Evolutionary conservation across 2,113 vertebrate species (phyloP), one percentile per base, ranked within the genome.

Genomic region (Dryoscopus gambensis): DNA sequence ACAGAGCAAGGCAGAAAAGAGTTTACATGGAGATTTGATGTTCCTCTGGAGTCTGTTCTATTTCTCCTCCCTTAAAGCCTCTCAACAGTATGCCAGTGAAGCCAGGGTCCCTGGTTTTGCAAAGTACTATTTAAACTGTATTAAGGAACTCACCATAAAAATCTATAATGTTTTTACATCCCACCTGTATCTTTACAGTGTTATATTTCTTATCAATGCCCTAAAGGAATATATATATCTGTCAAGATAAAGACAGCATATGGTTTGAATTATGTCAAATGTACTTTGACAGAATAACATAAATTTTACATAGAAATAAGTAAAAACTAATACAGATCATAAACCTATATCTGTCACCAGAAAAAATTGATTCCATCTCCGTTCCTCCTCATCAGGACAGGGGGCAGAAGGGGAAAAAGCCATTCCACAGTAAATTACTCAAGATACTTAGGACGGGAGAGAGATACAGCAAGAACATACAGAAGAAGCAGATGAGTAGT

Each of bases 361-460:
- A 67, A 84, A 67, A 69, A 44, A 3, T 7, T 33, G 78, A 39
- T 16, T 15, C 9, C 9, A 25, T 44, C 6, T 55, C 5, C 30
- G 28, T 64, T 28, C 13, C 5, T 81, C 21, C 35, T 56, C 13
- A 59, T 35, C 56, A 60, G 1, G 1, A 57, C 17, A 13, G 4
- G 11, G 10, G 16, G 5, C 8, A 22, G 8, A 20, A 10, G 11
- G 0, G 2, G 5, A 3, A 27, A 65, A 62, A 53, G 2, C 12
- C 15, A 23, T 57, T 63, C 18, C 5, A 11, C 2, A 63, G 42
- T 53, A 63, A 63, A 30, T 78, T 81, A 49, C 15, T 83, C 19
- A 64, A 44, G n/a, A 9, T 53, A n/a, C 14, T 31, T 59, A 50
- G 35, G n/a, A n/a, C 31, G 8, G 73, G 40, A 62, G 3, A 64